Evolutionary conservation across 2,797 vertebrate genomes (phyloP), one percentile per base, ranked within the genome.

Genomic region (Siniperca scherzeri): DNA sequence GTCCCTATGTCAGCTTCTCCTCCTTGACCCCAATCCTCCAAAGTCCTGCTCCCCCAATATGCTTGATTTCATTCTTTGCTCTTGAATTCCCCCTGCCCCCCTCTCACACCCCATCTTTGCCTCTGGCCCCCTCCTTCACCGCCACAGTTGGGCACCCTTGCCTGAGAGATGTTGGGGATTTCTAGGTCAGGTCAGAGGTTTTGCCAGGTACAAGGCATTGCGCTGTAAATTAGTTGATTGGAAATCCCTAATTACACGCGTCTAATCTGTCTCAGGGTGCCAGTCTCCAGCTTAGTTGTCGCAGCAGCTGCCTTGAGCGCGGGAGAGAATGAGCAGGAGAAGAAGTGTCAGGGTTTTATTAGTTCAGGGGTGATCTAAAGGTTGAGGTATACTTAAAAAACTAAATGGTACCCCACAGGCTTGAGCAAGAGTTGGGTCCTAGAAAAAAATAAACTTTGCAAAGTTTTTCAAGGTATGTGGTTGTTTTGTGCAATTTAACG

Each of bases 171-270:
- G 71, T 81, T 13, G 50, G 81, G 84, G 66, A 79, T 92, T 89
- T 90, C 61, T 83, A 69, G 91, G 87, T 91, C 88, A 81, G 88
- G 89, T 91, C 92, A 87, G 76, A 88, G 89, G 84, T 91, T 87
- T 53, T 77, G 82, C 52, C 84, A 80, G 86, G 81, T 87, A 73
- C 89, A 86, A 92, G 91, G 91, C 92, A 94, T 95, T 95, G 93
- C 77, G 65, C 81, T 93, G 94, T 94, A 96, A 97, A 96, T 97
- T 94, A 95, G 95, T 95, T 97, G 95, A 97, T 97, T 96, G 94
- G 90, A 96, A 96, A 96, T 96, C 96, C 95, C 93, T 95, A 95
- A 96, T 96, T 96, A 95, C 90, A 90, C 81, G 78, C 73, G 89
- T 84, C 88, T 97, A 96, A 97, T 96, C 96, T 95, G 93, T 95